Conservation (phyloP, 2,888 invertebrate species). For the Cheiracanthium punctorium region DNA sequence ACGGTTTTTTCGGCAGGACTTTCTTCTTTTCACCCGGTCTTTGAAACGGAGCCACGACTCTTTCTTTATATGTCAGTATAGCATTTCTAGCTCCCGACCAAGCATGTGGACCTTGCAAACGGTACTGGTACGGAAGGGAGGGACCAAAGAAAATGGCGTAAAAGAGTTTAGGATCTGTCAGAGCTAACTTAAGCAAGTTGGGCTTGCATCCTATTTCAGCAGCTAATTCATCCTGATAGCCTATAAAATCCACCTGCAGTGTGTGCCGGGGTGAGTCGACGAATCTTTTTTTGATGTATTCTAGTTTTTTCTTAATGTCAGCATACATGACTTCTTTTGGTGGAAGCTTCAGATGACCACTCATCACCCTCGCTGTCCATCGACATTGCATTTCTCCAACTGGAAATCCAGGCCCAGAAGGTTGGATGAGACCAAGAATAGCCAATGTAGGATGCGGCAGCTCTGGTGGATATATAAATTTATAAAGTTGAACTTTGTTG, state of each 20-base stretch:
- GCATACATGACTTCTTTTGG: conserved; percentile 52
- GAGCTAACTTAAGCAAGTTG: conserved; percentile 74
- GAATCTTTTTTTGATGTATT: conserved; percentile 59
- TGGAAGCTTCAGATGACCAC: conserved; percentile 45
- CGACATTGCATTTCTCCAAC: conserved; percentile 72
- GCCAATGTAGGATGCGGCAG: conserved; percentile 73
- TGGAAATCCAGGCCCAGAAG: conserved; percentile 71
- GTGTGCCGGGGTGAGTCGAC: conserved; percentile 71
- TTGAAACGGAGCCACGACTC: conserved; percentile 71
- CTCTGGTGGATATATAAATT: conserved; percentile 73
- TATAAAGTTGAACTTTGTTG: conserved; percentile 70
- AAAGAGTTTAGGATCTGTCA: conserved; percentile 74
- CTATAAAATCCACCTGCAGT: conserved; percentile 66
- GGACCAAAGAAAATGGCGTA: conserved; percentile 74
- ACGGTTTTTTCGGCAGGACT: conserved; percentile 1
- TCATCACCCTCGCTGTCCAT: conserved; percentile 60
- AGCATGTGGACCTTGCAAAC: conserved; percentile 76
- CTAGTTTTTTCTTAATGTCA: conserved; percentile 41
- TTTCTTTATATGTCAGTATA: conserved; percentile 74
- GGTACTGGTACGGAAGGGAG: conserved; percentile 75
- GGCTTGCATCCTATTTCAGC: conserved; percentile 76
- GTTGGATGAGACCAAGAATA: conserved; percentile 73
- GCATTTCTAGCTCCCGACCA: conserved; percentile 78
- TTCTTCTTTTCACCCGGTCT: conserved; percentile 33
- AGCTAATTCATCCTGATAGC: conserved; percentile 77